These are phyloP conservation scores for Tychaedon coryphoeus DNA, from an alignment of 2,113 vertebrate species.

Conservation along the genomic window DNA sequence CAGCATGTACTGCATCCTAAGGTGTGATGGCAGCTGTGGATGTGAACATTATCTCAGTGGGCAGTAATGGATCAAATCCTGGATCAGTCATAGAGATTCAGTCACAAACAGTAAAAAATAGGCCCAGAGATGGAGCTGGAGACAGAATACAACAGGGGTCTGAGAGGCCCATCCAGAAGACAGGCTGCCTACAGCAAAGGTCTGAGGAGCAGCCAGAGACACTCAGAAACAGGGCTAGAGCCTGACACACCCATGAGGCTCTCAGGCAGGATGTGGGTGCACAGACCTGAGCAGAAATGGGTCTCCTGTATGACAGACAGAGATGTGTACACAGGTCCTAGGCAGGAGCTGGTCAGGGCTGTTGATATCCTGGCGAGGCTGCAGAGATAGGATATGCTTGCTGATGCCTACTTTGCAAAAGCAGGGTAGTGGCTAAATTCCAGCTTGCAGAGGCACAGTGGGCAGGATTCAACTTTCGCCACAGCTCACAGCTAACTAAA, in stretches of 20 bases:
- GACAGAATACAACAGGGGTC: fast-evolving
- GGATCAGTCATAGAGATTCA: background rate
- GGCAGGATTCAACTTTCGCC: background rate
- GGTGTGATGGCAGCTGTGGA: background rate
- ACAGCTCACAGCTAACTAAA: background rate
- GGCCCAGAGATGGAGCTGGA: background rate
- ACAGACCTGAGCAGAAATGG: background rate
- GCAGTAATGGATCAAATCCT: background rate
- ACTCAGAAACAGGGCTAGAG: background rate
- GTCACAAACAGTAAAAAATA: background rate
- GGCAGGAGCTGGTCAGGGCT: background rate
- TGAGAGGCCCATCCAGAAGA: background rate
- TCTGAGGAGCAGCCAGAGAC: background rate
- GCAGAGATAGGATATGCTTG: fast-evolving
- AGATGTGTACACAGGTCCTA: background rate
- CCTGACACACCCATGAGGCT: background rate
- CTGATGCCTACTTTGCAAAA: background rate
- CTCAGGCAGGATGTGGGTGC: background rate
- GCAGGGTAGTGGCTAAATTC: background rate
- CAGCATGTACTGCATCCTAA: background rate
- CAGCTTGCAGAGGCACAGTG: background rate
- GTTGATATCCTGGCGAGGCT: background rate
- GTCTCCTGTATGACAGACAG: background rate
- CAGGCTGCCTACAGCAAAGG: background rate
- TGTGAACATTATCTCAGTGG: background rate